Evolutionary conservation across 2,113 vertebrate genomes (phyloP).

Genomic region (Aptenodytes patagonicus): DNA sequence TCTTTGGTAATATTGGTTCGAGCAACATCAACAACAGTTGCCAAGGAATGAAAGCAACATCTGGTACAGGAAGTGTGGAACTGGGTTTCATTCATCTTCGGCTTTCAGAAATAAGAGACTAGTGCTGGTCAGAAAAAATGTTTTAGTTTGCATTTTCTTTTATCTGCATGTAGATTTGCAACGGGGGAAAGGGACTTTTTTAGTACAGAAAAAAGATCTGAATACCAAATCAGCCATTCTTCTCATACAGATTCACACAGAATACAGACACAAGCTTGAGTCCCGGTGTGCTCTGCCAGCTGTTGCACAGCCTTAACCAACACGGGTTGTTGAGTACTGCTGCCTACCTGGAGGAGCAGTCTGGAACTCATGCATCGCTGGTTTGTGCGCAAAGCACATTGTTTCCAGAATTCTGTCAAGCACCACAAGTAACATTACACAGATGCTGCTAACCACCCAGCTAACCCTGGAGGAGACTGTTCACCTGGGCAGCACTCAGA

Average conservation of each 20-base stretch:
- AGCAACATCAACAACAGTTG: not conserved
- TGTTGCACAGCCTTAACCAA: not conserved
- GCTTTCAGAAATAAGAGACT: not conserved
- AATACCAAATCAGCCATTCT: not conserved
- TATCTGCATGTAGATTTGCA: not conserved
- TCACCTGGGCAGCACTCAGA: not conserved
- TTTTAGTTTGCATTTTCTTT: not conserved
- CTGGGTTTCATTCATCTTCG: not conserved
- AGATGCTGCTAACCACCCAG: not conserved
- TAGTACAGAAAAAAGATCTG: not conserved
- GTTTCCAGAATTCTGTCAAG: rapidly evolving
- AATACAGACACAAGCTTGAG: rapidly evolving
- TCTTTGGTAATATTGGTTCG: not conserved
- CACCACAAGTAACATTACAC: not conserved
- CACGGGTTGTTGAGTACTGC: rapidly evolving
- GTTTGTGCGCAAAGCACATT: not conserved
- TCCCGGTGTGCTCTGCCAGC: not conserved
- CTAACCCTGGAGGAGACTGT: not conserved
- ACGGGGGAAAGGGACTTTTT: not conserved
- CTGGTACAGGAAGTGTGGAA: not conserved
- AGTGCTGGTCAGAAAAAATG: not conserved
- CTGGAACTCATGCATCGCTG: rapidly evolving
- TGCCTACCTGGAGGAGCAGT: not conserved
- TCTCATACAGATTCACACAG: not conserved
- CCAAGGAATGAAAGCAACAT: slow-evolving; percentile 4